A percentile compares a stretch with the other conserved stretches of the same genome.
These are phyloP conservation scores for Nannoperca obscura DNA, from an alignment of 2,797 vertebrate genomes.

Conservation along the genomic window DNA sequence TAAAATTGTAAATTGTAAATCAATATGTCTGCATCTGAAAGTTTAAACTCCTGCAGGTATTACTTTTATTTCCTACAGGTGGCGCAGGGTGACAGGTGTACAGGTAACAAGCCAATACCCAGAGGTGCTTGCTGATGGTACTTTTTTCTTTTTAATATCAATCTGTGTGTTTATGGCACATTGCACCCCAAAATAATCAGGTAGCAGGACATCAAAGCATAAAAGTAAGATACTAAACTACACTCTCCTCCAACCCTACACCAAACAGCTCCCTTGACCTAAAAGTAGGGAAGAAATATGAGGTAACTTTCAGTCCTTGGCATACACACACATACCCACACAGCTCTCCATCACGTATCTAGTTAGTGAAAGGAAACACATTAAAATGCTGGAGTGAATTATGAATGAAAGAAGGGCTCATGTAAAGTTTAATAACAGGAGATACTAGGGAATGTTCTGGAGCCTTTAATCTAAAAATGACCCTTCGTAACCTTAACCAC, in stretches of 20 bases:
- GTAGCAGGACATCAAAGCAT: slow-evolving; percentile 41
- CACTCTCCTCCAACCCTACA: slow-evolving; percentile 19
- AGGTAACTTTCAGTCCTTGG: slow-evolving; percentile 4
- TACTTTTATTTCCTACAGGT: not conserved
- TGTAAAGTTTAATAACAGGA: slow-evolving; percentile 35
- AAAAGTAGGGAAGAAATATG: slow-evolving; percentile 31
- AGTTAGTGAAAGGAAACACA: slow-evolving; percentile 34
- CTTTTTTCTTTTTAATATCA: not conserved
- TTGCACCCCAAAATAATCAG: slow-evolving; percentile 15
- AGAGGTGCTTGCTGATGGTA: not conserved
- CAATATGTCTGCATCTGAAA: not conserved
- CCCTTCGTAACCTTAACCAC: slow-evolving; percentile 26
- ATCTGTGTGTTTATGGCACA: not conserved
- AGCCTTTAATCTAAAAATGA: slow-evolving; percentile 29
- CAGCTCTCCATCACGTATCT: slow-evolving; percentile 10
- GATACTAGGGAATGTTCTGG: slow-evolving; percentile 12
- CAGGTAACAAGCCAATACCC: not conserved
- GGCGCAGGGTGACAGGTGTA: not conserved
- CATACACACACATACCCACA: not conserved
- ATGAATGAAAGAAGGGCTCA: slow-evolving; percentile 41
- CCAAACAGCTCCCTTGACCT: slow-evolving; percentile 27
- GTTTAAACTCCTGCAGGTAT: not conserved
- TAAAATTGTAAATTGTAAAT: not conserved
- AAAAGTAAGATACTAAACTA: slow-evolving; percentile 30
- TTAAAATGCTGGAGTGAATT: slow-evolving; percentile 51